Base-by-base conservation (phyloP, 2,113 vertebrate species). In the Pteruthius melanotis region DNA sequence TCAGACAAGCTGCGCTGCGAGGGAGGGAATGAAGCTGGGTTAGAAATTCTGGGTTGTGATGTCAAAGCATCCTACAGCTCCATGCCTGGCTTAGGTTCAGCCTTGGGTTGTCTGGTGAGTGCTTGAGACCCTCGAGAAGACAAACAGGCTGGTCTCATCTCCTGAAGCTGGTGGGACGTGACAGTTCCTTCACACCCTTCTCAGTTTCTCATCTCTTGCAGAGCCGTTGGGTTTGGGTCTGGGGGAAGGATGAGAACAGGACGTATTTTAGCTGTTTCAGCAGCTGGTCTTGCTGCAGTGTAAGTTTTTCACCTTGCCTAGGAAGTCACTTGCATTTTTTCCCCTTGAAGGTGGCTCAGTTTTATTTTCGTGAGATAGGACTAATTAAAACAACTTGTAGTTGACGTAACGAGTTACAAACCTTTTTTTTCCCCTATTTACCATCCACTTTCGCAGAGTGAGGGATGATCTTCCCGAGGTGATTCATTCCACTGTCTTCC, bases 401-500 rank as follows among this genome's bases (percentile, higher is more conserved):
- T 35, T 88, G 92, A 85, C 2, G 37, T 75, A 89, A 70, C 8
- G 16, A 85, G 65, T 69, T 86, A 63, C 45, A 81, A 78, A 40
- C 13, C 0, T 8, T 19, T 35, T 59, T 27, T 44, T 23, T 65
- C 9, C 35, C 82, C 49, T 82, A 27, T 87, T 75, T 93, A 71
- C 74, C 89, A 79, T 91, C 77, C 26, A 18, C 61, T 93, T 69
- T 17, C 14, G 5, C 77, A 15, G 15, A 42, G 60, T 18, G 82
- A 88, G 70, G 91, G 70, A 23, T 87, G 81, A 93, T 95, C 81
- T 93, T 87, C 60, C 42, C 42, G 22, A 63, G 72, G 76, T 94
- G 94, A 94, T 95, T 95, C 84, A 94, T 89, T 56, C 39, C 47
- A 40, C 54, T 91, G 52, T 91, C 93, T 93, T 72, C 78, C 80